phyloP scores from a whole-genome alignment of 1,140 invertebrate genomes.

The Hirudo medicinalis region DNA sequence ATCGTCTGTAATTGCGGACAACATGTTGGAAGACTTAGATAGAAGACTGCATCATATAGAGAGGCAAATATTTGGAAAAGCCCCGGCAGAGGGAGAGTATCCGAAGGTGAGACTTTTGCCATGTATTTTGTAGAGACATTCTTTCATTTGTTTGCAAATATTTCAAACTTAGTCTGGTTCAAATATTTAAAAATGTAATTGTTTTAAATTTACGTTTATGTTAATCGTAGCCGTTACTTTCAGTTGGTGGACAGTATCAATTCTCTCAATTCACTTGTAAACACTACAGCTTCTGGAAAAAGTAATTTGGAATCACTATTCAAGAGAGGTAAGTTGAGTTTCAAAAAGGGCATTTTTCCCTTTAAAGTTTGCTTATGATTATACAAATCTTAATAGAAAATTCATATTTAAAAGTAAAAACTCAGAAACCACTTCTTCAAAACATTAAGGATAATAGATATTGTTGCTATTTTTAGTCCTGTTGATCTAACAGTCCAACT shows the following conservation, averaged over 20 bases:
- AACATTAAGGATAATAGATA: no score
- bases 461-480: no score
- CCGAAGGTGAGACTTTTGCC: not conserved
- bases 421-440: no score
- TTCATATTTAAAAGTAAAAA: no score
- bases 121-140: not conserved
- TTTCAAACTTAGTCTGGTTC: not conserved
- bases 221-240: not conserved
- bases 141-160: not conserved
- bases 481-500: no score
- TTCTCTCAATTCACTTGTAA: conserved; percentile 9
- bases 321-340: not conserved
- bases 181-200: not conserved
- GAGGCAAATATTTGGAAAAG: conserved; percentile 6
- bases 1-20: not conserved
- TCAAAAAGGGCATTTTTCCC: not conserved
- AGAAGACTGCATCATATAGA: not conserved
- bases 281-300: conserved; percentile 4
- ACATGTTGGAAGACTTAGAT: not conserved
- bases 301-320: not conserved
- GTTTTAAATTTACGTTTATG: not conserved
- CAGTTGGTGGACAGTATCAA: not conserved
- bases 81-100: not conserved
- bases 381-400: not conserved
- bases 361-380: not conserved